Evolutionary conservation across 2,797 vertebrate genomes (phyloP).

Genomic region (Hydrocynus forskahlii): DNA sequence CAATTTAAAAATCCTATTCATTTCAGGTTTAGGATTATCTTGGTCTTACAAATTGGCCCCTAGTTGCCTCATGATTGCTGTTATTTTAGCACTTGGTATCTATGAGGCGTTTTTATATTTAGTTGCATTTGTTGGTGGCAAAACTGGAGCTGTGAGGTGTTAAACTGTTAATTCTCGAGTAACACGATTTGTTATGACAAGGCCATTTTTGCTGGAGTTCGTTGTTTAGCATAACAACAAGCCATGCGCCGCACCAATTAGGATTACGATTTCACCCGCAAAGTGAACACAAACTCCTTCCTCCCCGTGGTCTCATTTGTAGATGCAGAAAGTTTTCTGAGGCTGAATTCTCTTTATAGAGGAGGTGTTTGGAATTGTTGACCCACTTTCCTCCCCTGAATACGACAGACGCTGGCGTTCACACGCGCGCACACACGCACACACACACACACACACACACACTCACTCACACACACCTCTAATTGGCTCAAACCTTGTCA

Average conservation of each 20-base stretch:
- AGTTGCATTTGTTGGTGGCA: neutral
- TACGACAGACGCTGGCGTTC: constrained; percentile 57
- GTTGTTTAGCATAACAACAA: constrained; percentile 42
- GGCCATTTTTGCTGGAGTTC: neutral
- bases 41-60: neutral
- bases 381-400: constrained; percentile 69
- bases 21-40: neutral
- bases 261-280: constrained; percentile 23
- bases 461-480: constrained; percentile 62
- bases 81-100: neutral
- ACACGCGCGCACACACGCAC: neutral
- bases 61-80: neutral
- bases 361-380: constrained; percentile 55
- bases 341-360: constrained; percentile 41
- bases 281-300: constrained; percentile 16
- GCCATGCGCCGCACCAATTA: neutral
- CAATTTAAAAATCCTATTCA: neutral
- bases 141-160: neutral
- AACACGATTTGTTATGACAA: constrained; percentile 1
- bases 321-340: constrained; percentile 41
- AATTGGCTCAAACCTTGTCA: constrained; percentile 73
- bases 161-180: neutral
- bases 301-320: constrained; percentile 21
- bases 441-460: constrained; percentile 60
- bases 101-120: neutral